Conservation (phyloP, 1,140 invertebrate species). For the Sitobion miscanthi region DNA sequence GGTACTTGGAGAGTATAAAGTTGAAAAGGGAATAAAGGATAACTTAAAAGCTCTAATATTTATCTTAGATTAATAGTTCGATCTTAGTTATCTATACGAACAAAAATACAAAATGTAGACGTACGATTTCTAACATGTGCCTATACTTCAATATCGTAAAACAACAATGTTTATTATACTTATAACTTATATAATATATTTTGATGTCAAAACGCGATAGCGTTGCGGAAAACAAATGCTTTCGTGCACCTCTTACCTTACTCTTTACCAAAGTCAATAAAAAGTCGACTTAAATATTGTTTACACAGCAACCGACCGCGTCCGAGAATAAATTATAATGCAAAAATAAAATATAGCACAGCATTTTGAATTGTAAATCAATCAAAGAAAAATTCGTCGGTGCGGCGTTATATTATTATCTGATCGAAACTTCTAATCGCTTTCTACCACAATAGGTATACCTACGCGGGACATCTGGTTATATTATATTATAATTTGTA, state of each 20-base stretch:
- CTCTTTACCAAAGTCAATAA: background rate
- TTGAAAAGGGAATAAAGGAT: background rate
- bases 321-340: background rate
- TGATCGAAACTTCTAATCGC: conserved; percentile 30
- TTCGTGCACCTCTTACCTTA: background rate
- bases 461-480: background rate
- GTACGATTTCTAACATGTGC: no score
- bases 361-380: background rate
- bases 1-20: background rate
- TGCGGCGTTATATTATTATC: background rate
- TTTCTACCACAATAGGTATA: background rate
- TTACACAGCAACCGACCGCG: background rate
- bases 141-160: background rate
- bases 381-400: background rate
- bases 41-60: background rate
- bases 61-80: no score
- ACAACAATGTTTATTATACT: background rate
- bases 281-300: background rate
- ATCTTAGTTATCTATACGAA: background rate
- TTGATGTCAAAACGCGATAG: background rate
- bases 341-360: background rate
- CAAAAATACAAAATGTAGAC: no score
- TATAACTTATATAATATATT: background rate
- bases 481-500: background rate
- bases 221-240: background rate